phyloP scores from a whole-genome alignment of 2,113 vertebrate species.

The Cyprinodon tularosa region DNA sequence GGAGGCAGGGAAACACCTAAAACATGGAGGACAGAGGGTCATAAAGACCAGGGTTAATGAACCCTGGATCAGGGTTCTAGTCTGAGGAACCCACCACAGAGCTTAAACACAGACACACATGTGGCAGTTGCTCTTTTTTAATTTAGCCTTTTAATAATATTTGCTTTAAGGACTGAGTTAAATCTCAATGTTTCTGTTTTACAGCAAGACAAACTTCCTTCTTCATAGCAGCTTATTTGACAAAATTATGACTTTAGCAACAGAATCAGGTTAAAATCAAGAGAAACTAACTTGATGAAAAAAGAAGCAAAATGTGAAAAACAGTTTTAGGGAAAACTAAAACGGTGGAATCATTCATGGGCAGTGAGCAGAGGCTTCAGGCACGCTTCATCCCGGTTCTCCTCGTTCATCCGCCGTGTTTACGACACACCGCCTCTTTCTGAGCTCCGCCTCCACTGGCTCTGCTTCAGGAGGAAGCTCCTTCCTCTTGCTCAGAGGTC shows the following conservation, averaged over 20 bases:
- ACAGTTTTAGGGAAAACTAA: no score
- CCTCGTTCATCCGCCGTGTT: constrained; percentile 54
- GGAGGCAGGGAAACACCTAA: no score
- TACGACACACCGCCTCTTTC: constrained; percentile 71
- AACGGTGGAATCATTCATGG: not conserved
- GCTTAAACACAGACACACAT: no score
- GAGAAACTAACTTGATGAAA: not conserved
- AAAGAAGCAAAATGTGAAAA: no score
- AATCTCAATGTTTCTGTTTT: not conserved
- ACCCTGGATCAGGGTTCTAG: no score
- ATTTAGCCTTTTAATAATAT: not conserved
- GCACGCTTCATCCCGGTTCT: constrained; percentile 25
- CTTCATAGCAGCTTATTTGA: not conserved
- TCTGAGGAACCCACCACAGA: no score
- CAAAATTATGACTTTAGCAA: not conserved
- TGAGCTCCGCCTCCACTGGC: constrained; percentile 39
- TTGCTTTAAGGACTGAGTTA: not conserved
- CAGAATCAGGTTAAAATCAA: not conserved
- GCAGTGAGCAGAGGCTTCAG: not conserved
- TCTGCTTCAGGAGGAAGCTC: constrained; percentile 44
- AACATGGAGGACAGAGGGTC: no score
- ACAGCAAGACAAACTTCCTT: not conserved
- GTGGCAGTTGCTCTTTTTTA: no score
- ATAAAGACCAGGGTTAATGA: no score
- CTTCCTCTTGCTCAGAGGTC: constrained; percentile 72